phyloP scores from a whole-genome alignment of 2,797 vertebrate genomes.

The Chiloscyllium punctatum region DNA sequence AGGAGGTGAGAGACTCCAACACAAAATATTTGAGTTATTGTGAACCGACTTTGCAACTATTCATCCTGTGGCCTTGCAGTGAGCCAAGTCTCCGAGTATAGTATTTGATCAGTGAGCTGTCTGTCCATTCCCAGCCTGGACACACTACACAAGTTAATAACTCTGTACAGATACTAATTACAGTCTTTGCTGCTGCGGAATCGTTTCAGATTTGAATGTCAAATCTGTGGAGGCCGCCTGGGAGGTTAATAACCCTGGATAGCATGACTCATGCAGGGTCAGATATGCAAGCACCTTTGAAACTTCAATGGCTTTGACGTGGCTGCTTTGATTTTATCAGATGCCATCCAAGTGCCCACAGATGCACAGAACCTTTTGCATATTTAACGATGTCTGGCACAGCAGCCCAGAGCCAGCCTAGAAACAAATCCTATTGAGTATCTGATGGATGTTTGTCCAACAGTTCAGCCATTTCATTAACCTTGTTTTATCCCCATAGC shows the following conservation, averaged over 20 bases:
- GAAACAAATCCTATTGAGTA: neutral
- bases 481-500: too few relatives aligned
- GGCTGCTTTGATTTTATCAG: neutral
- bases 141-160: neutral
- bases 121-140: neutral
- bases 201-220: neutral
- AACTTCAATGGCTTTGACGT: neutral
- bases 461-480: too few relatives aligned
- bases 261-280: neutral
- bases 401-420: neutral
- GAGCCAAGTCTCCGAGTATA: neutral
- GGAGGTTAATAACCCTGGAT: neutral
- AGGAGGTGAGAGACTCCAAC: neutral
- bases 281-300: neutral
- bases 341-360: neutral
- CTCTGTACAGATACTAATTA: neutral
- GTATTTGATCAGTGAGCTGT: neutral
- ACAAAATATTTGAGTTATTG: neutral
- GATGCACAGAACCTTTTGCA: neutral
- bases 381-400: neutral
- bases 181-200: neutral
- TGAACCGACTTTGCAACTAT: neutral
- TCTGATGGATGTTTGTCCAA: neutral
- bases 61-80: neutral
- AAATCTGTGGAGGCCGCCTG: neutral